Evolutionary conservation across 2,797 vertebrate genomes (phyloP), one percentile per base, ranked within the genome.

Genomic region (Tadarida brasiliensis): DNA sequence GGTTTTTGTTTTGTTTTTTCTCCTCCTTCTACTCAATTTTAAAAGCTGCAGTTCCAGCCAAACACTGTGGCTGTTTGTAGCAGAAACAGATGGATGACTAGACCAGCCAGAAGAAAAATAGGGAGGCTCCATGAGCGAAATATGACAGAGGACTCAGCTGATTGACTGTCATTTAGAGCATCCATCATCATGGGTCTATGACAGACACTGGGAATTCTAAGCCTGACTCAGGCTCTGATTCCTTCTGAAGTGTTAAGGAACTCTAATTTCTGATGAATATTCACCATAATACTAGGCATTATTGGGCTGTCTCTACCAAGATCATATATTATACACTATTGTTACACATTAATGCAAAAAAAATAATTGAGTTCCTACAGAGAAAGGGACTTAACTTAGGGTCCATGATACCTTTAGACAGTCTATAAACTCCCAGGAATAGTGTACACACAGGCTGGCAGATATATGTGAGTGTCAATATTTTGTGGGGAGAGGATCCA

Each of bases 1-100:
- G 8, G 26, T 70, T 35, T 35, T 73, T 44, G 39, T 44, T 44
- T 44, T 44, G 39, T 11, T 70, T 35, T 33, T 39, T 39, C 19
- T 1, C 2, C 6, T 19, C 6, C n/a, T 83, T 51, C n/a, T 35
- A 51, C 61, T 90, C 35, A 51, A 12, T 81, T 89, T 76, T 93
- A 51, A 95, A 95, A 90, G 83, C 68, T 91, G 30, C n/a, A 49
- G 8, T 30, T 67, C 86, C 17, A 39, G 65, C 19, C 84, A 47
- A 92, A 92, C 20, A 54, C n/a, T n/a, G 6, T 54, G 57, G 28
- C 35, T 94, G 9, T 95, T 94, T 94, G 70, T 89, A 59, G 80
- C 44, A 85, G 65, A 83, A 92, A 76, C 30, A 80, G 61, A 81
- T 35, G 61, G 56, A 81, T 95, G 71, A 56, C 61, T 86, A 76